Conservation (phyloP, 2,797 vertebrate genomes). For the Crocidura indochinensis region DNA sequence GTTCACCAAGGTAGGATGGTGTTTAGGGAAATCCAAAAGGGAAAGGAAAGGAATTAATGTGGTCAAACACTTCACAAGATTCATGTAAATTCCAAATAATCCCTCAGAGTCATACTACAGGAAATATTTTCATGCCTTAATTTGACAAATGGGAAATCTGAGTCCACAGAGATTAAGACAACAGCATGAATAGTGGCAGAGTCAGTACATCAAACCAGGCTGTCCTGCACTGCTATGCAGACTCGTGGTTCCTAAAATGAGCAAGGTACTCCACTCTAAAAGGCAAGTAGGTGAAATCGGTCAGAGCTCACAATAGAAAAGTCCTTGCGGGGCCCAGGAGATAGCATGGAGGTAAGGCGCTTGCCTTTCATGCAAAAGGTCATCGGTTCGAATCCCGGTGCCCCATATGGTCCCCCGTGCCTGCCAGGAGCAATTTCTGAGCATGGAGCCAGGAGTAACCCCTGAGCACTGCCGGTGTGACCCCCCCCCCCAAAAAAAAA, state of each 20-base stretch:
- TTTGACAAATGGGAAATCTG: slow-evolving; percentile 49
- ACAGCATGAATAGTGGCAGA: not conserved
- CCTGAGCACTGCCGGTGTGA: no score
- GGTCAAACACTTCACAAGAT: not conserved
- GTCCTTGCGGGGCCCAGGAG: no score
- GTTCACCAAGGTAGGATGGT: not conserved
- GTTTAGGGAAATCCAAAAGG: not conserved
- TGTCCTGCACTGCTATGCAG: not conserved
- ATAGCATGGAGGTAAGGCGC: no score
- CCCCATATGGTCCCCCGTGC: no score
- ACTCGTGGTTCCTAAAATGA: not conserved
- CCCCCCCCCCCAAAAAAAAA: no score
- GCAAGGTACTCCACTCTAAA: not conserved
- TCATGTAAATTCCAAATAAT: not conserved
- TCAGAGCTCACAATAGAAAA: not conserved
- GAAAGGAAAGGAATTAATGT: not conserved
- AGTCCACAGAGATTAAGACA: not conserved
- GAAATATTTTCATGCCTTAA: not conserved
- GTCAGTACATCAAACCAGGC: not conserved
- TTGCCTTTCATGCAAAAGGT: no score
- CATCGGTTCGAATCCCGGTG: no score
- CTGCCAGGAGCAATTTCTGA: no score
- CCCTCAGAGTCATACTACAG: not conserved
- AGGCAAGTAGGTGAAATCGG: not conserved
- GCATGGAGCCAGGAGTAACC: no score